phyloP scores from a whole-genome alignment of 1,140 invertebrate species.

The Drosophila sturtevanti region DNA sequence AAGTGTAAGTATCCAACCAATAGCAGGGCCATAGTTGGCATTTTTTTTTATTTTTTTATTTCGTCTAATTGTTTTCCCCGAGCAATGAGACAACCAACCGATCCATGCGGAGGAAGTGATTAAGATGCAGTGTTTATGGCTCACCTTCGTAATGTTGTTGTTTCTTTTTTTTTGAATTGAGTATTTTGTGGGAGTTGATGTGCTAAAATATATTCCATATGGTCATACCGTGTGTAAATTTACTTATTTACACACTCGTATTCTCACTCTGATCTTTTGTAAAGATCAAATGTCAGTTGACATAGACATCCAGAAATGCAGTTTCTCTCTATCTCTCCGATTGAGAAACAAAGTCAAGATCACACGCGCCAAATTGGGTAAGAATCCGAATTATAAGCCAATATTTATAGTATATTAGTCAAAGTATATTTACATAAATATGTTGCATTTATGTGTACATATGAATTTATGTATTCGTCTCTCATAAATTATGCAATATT shows the following conservation, averaged over 20 bases:
- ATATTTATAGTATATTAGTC: slow-evolving; percentile 4
- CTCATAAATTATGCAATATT: slow-evolving; percentile 49
- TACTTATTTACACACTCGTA: slow-evolving; percentile 37
- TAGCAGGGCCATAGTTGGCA: slow-evolving; percentile 52
- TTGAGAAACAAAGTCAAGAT: slow-evolving; percentile 69
- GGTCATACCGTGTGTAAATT: slow-evolving; percentile 30
- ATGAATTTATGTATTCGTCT: background rate
- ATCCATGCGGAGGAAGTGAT: slow-evolving; percentile 60
- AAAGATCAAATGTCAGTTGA: slow-evolving; percentile 73
- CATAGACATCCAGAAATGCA: slow-evolving; percentile 9
- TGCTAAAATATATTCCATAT: slow-evolving; percentile 57
- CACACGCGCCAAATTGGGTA: slow-evolving; percentile 62
- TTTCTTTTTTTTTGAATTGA: slow-evolving; percentile 26
- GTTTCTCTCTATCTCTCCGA: slow-evolving; percentile 18
- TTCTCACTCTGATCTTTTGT: slow-evolving; percentile 48
- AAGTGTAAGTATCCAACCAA: slow-evolving; percentile 36
- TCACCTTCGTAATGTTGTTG: slow-evolving; percentile 41
- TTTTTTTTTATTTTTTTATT: slow-evolving; percentile 33
- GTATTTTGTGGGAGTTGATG: slow-evolving; percentile 38
- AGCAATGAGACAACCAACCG: background rate
- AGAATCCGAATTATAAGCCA: slow-evolving; percentile 36
- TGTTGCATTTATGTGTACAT: background rate
- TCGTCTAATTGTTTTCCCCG: slow-evolving; percentile 50
- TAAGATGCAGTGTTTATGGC: slow-evolving; percentile 53
- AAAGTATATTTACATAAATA: background rate